Evolutionary conservation across 1,140 invertebrate genomes (phyloP).

Genomic region (Caligus rogercresseyi): DNA sequence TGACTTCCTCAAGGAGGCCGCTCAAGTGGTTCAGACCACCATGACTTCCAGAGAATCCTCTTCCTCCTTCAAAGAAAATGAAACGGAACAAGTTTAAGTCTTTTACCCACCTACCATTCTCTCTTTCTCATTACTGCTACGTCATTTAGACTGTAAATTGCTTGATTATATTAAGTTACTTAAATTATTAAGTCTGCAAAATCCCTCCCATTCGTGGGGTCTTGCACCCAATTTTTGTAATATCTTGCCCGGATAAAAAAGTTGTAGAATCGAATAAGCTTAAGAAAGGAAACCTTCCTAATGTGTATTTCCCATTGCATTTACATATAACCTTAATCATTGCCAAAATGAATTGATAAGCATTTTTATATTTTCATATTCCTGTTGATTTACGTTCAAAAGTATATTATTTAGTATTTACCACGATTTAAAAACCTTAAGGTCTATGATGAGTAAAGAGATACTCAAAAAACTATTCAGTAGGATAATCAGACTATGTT

Average conservation of each 20-base stretch:
- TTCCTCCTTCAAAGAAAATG: neutral
- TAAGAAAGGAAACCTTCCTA: no score
- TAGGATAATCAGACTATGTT: no score
- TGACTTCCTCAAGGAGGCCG: neutral
- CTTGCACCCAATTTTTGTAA: neutral
- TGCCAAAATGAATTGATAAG: no score
- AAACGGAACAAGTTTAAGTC: neutral
- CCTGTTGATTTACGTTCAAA: no score
- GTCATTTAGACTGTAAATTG: neutral
- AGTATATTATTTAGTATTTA: no score
- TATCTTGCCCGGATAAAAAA: neutral
- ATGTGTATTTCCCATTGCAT: no score
- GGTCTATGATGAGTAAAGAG: no score
- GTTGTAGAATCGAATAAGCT: neutral
- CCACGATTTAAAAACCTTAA: no score
- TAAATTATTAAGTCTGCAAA: neutral
- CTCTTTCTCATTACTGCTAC: neutral
- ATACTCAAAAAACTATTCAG: no score
- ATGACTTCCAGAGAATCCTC: neutral
- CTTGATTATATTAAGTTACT: neutral
- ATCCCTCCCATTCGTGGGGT: neutral
- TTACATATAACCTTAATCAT: no score
- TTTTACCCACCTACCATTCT: neutral
- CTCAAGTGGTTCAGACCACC: neutral
- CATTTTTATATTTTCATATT: no score